A percentile compares a stretch with the other conserved stretches of the same genome.
Evolutionary conservation across 2,797 vertebrate species (phyloP).

Genomic region (Cyclura pinguis): DNA sequence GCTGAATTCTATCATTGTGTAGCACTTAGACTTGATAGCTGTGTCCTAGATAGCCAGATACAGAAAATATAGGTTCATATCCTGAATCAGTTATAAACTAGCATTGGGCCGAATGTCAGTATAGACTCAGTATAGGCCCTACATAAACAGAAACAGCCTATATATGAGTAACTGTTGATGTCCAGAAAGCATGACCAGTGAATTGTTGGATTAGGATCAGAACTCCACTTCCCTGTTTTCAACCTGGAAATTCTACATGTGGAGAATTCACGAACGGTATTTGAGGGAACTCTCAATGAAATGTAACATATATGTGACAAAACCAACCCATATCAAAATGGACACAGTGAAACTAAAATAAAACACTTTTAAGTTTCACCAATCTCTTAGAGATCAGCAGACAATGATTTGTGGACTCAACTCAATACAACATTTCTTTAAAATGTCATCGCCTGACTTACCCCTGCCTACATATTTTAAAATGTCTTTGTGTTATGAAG

Average conservation of each 20-base stretch:
- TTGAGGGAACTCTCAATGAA: too few species aligned
- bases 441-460: too few species aligned
- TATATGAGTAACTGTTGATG: too few species aligned
- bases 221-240: not conserved
- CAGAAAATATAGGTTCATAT: not conserved
- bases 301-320: not conserved
- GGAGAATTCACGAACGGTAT: not conserved
- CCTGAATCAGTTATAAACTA: not conserved
- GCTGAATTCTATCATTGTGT: not conserved
- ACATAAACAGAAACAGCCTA: too few species aligned
- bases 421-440: too few species aligned
- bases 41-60: not conserved
- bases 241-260: not conserved
- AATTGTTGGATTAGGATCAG: too few species aligned
- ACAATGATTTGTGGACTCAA: too few species aligned
- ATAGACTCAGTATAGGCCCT: not conserved
- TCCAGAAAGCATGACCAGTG: too few species aligned
- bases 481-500: too few species aligned
- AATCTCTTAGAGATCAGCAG: not conserved
- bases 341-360: not conserved
- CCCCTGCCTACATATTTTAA: too few species aligned
- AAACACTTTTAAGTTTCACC: not conserved
- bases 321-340: not conserved
- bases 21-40: not conserved
- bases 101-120: not conserved